phyloP scores from a whole-genome alignment of 1,140 invertebrate genomes.

The Eueides isabella region DNA sequence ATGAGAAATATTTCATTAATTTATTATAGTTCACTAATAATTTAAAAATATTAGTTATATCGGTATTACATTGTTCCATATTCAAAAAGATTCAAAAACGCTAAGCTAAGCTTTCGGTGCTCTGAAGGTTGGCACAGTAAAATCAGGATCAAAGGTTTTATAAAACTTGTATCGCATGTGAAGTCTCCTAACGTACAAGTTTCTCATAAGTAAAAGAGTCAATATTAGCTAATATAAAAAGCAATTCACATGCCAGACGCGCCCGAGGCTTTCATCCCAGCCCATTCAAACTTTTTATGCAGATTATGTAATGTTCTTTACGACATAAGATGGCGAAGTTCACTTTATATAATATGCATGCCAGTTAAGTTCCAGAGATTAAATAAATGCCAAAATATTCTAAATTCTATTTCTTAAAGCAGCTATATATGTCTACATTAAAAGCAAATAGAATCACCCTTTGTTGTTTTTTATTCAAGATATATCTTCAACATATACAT shows the following conservation, averaged over 20 bases:
- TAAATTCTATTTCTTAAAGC: background rate
- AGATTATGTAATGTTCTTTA: conserved; percentile 78
- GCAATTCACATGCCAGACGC: conserved; percentile 74
- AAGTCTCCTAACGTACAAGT: conserved; percentile 25
- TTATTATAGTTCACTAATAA: background rate
- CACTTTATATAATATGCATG: conserved; percentile 59
- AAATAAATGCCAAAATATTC: background rate
- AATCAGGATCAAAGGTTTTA: conserved; percentile 29
- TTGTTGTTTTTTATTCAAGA: no score
- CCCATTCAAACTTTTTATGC: conserved; percentile 78
- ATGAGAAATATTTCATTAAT: no score
- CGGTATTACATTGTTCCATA: background rate
- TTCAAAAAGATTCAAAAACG: background rate
- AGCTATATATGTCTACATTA: background rate
- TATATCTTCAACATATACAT: no score
- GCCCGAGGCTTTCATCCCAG: conserved; percentile 69
- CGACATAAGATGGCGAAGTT: conserved; percentile 74
- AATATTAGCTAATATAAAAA: conserved; percentile 74
- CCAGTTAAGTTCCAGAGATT: conserved; percentile 12
- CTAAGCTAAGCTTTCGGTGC: background rate
- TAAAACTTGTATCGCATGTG: conserved; percentile 18
- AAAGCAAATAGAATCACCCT: no score
- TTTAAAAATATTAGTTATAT: background rate
- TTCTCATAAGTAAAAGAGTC: conserved; percentile 60
- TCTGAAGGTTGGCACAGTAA: conserved; percentile 2